These are phyloP conservation scores for Pimpla rufipes DNA, from an alignment of 2,888 invertebrate species.

Conservation along the genomic window DNA sequence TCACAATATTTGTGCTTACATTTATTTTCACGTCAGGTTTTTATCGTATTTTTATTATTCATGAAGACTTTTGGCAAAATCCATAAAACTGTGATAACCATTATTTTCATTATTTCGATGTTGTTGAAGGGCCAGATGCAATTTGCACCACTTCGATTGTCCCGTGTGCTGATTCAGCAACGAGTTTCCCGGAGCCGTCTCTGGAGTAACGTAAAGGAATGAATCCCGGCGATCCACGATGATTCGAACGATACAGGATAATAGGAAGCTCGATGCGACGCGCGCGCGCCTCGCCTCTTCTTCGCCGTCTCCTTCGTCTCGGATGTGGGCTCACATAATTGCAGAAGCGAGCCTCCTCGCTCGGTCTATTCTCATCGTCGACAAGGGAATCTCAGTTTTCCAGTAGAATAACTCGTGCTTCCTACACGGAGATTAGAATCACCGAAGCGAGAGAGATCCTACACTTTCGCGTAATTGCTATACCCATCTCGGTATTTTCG, in stretches of 20 bases:
- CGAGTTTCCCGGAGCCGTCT: not conserved
- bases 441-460: conserved; percentile 23
- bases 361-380: conserved; percentile 14
- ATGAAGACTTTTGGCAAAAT: no score
- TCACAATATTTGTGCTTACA: no score
- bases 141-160: no score
- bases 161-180: not conserved
- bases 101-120: no score
- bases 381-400: conserved; percentile 48
- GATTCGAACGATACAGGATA: conserved; percentile 4
- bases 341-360: not conserved
- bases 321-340: not conserved
- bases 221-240: not conserved
- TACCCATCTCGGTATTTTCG: conserved; percentile 2
- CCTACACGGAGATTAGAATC: conserved; percentile 15
- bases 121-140: no score
- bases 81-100: no score
- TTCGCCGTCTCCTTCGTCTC: not conserved
- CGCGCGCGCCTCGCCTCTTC: not conserved
- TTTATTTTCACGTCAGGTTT: no score
- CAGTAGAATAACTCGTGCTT: conserved; percentile 33
- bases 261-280: not conserved
- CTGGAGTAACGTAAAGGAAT: conserved; percentile 10
- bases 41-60: no score
- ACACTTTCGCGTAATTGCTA: conserved; percentile 42